These are phyloP conservation scores for Aleiodes sp. DNA, from an alignment of 1,140 invertebrate species.

Conservation along the genomic window DNA sequence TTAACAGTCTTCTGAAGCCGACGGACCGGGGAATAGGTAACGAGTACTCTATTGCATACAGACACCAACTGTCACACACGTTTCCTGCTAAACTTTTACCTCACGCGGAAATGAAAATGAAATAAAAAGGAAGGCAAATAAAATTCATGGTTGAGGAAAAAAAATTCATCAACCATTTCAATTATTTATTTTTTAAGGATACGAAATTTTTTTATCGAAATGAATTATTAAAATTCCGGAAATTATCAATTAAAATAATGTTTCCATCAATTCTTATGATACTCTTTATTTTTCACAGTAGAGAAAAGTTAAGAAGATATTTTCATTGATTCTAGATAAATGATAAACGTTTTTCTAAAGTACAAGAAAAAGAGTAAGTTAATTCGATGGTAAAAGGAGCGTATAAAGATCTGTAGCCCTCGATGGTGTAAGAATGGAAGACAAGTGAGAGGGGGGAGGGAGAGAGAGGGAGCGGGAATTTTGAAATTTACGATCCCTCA, in stretches of 20 bases:
- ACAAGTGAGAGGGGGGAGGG: background rate
- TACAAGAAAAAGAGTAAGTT: background rate
- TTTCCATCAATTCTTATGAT: too few relatives aligned
- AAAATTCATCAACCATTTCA: too few relatives aligned
- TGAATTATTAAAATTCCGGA: background rate
- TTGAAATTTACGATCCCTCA: slow-evolving; percentile 5
- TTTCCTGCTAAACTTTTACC: slow-evolving; percentile 9
- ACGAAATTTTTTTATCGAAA: background rate
- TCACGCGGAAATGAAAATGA: too few relatives aligned
- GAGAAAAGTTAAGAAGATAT: too few relatives aligned
- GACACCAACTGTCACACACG: slow-evolving; percentile 10
- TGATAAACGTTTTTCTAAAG: background rate
- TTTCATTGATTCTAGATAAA: background rate
- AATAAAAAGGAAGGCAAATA: background rate
- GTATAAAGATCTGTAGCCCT: slow-evolving; percentile 8
- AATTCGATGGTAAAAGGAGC: slow-evolving; percentile 9
- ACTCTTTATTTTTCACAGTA: too few relatives aligned
- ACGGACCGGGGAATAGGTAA: background rate
- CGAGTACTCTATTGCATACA: background rate
- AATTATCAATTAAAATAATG: too few relatives aligned
- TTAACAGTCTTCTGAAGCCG: slow-evolving; percentile 9
- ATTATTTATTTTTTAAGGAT: too few relatives aligned
- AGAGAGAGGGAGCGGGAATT: background rate
- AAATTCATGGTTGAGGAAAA: too few relatives aligned
- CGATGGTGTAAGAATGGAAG: background rate